These are phyloP conservation scores for Drosophila arawakana DNA, from an alignment of 1,140 invertebrate species.

Conservation along the genomic window DNA sequence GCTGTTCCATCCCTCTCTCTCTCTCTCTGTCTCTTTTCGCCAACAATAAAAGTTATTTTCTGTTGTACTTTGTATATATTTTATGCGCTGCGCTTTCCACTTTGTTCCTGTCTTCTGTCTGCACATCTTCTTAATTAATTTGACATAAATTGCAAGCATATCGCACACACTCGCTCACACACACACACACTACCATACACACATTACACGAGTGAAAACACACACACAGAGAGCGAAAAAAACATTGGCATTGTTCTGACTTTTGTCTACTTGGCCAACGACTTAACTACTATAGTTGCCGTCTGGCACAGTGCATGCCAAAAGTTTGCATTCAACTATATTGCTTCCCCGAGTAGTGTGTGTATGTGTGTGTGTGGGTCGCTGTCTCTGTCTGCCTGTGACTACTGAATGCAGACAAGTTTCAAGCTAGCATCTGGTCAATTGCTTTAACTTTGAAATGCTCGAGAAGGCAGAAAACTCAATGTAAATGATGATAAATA, in stretches of 20 bases:
- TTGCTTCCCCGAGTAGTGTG: neutral
- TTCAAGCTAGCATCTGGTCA: conserved; percentile 42
- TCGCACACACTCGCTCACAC: conserved; percentile 26
- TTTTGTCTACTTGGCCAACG: conserved; percentile 42
- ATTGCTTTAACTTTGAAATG: conserved; percentile 64
- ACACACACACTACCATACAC: conserved; percentile 4
- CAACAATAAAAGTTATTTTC: conserved; percentile 25
- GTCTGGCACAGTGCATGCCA: conserved; percentile 56
- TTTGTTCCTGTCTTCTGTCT: conserved; percentile 33
- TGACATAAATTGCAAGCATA: conserved; percentile 73
- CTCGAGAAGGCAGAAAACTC: conserved; percentile 3
- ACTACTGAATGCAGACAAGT: conserved; percentile 21
- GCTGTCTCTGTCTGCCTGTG: conserved; percentile 20
- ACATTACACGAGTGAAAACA: conserved; percentile 1
- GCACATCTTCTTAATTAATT: conserved; percentile 75
- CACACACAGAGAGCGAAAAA: conserved; percentile 4
- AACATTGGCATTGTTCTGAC: conserved; percentile 62
- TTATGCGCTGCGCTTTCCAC: conserved; percentile 20
- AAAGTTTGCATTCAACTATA: conserved; percentile 63
- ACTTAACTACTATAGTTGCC: conserved; percentile 40
- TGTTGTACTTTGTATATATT: conserved; percentile 18
- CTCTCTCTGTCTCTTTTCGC: neutral
- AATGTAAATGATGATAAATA: conserved; percentile 18
- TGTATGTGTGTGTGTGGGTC: conserved; percentile 4
- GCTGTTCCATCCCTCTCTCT: no score